A percentile compares a stretch with the other conserved stretches of the same genome.
Conservation (phyloP, 2,888 invertebrate genomes). For the Prionchulus punctatus region DNA sequence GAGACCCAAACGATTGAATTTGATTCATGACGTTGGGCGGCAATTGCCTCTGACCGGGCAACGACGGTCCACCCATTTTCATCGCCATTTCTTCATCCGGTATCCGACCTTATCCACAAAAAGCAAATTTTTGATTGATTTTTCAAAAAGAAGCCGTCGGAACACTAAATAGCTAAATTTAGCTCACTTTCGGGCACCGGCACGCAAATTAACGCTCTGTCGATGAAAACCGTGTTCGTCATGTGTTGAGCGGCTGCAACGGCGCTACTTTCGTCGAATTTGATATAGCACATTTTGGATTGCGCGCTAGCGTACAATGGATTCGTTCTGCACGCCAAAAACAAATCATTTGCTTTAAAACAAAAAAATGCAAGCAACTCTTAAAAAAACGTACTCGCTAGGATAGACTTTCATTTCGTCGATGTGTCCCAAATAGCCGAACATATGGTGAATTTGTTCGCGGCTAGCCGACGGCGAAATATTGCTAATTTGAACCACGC, state of each 20-base stretch:
- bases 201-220: constrained; percentile 83
- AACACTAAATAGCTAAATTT: neutral
- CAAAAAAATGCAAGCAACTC: neutral
- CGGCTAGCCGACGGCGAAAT: constrained; percentile 24
- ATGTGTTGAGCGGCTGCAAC: constrained; percentile 92
- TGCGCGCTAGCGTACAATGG: constrained; percentile 16
- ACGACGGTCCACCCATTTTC: constrained; percentile 71
- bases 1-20: constrained; percentile 21
- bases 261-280: constrained; percentile 68
- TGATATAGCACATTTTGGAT: constrained; percentile 74
- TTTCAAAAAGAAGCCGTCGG: neutral
- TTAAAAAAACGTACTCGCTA: neutral
- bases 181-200: constrained; percentile 55
- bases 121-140: neutral
- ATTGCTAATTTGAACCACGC: constrained; percentile 22
- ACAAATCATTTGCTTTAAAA: neutral
- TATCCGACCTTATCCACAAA: constrained; percentile 39
- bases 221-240: constrained; percentile 96
- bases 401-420: constrained; percentile 24
- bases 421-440: constrained; percentile 26
- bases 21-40: constrained; percentile 78
- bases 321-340: constrained; percentile 11
- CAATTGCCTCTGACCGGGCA: constrained; percentile 41
- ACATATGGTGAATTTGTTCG: constrained; percentile 26
- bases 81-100: constrained; percentile 87